A percentile compares a stretch with the other conserved stretches of the same genome.
phyloP scores from a whole-genome alignment of 53 echinoderm and acorn worm genomes.

The Luidia sarsii region DNA sequence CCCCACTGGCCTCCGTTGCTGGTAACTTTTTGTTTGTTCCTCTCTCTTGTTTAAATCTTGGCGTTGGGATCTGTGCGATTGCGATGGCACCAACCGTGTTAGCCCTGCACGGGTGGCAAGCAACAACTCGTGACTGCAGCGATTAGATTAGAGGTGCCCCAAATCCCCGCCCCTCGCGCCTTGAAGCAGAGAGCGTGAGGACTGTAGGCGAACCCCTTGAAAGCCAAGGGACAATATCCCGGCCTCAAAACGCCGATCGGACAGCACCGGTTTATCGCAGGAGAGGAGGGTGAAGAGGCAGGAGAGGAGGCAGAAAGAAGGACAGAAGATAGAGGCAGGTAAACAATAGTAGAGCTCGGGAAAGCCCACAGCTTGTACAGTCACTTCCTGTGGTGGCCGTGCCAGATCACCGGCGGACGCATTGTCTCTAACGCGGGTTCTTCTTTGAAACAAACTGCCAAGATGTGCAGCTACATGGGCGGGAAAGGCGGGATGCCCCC shows the following conservation, averaged over 20 bases:
- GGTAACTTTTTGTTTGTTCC: too few species aligned
- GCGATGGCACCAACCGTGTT: too few species aligned
- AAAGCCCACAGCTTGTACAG: too few species aligned
- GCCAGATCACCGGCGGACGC: too few species aligned
- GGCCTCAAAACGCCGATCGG: background rate
- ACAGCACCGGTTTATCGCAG: slow-evolving; percentile 3
- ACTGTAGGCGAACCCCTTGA: background rate
- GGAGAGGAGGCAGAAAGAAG: too few species aligned
- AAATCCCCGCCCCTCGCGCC: background rate
- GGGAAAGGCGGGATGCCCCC: background rate
- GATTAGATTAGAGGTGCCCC: slow-evolving; percentile 41
- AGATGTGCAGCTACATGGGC: slow-evolving; percentile 42
- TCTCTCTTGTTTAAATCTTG: too few species aligned
- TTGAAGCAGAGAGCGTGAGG: slow-evolving; percentile 9
- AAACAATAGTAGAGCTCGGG: too few species aligned
- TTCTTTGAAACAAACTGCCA: background rate
- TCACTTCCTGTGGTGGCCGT: too few species aligned
- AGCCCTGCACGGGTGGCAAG: slow-evolving; percentile 19
- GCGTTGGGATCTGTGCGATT: too few species aligned
- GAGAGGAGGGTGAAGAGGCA: background rate
- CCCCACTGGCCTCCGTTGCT: too few species aligned
- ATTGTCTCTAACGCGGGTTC: too few species aligned
- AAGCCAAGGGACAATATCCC: background rate
- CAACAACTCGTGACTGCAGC: slow-evolving; percentile 22
- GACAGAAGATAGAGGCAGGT: too few species aligned